Base-by-base conservation (phyloP, 2,797 vertebrate genomes). In the Gambusia yucatana region DNA sequence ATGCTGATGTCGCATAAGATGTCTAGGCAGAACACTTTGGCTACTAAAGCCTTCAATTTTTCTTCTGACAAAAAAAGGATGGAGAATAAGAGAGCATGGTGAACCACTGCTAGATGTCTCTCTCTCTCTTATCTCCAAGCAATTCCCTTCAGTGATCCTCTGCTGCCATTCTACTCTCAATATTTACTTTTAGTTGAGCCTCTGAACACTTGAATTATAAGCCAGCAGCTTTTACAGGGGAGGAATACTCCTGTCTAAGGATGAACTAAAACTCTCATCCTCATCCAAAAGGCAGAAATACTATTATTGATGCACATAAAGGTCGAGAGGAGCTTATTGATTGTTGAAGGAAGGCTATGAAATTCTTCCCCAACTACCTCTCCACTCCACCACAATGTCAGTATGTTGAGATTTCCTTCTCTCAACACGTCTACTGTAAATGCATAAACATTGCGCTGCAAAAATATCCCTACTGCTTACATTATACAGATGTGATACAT, bases 291-390 rank as follows among this genome's bases (percentile, higher is more conserved):
- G 73, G 83, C 84, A 91, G 89, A 93, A 92, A 93, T 90, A 91
- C 86, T 82, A 85, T 91, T 91, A 93, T 91, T 85, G 91, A 93
- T 87, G 87, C 80, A 63, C 80, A 89, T 76, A 92, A 93, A 94
- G 91, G 92, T 93, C 90, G 87, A 90, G 85, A 90, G 76, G 82
- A 92, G 85, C 90, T 92, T 90, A 94, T 93, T 84, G 93, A 94
- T 87, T 83, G 84, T 73, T 55, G 52, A 74, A 88, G 47, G 72
- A 89, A 81, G 78, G 82, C 80, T 85, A 78, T 73, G 77, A 86
- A 90, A 84, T 83, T 78, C 63, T 82, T 79, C 57, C 41, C 41
- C 25, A 84, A 36, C 46, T 73, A 72, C 41, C 10, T 67, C 55
- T 75, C 71, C 48, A 75, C 22, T 39, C 50, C 36, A 22, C 63